Percentiles rank a stretch among this genome's conserved stretches.
phyloP scores from a whole-genome alignment of 2,888 invertebrate genomes.

The Dione juno region DNA sequence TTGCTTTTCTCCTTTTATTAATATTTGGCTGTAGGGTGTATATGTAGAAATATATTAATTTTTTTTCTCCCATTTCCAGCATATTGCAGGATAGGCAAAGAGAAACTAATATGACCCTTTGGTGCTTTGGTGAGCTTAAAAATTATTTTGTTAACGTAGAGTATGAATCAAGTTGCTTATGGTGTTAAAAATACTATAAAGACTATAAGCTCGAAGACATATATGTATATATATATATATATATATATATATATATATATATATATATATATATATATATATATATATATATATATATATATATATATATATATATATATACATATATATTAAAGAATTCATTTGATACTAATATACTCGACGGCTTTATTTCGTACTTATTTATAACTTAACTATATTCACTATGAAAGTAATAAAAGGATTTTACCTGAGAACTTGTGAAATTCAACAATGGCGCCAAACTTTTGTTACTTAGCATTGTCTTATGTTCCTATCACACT shows the following conservation, averaged over 20 bases:
- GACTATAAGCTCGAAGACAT: not conserved
- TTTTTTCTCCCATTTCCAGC: no score
- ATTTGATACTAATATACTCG: not conserved
- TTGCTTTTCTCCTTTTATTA: constrained; percentile 17
- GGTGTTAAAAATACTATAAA: no score
- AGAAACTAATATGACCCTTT: no score
- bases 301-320: not conserved
- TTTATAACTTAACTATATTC: constrained; percentile 33
- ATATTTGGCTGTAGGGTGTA: constrained; percentile 13
- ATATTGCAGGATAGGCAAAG: no score
- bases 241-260: not conserved
- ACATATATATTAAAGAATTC: not conserved
- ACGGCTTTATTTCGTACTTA: not conserved
- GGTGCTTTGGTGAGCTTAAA: no score
- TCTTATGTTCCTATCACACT: constrained; percentile 42
- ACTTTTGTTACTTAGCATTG: constrained; percentile 46
- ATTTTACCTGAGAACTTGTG: constrained; percentile 44
- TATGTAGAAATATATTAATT: not conserved
- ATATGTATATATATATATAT: not conserved
- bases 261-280: no score
- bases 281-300: no score
- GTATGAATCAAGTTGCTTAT: no score
- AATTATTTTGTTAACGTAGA: no score
- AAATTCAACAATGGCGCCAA: constrained; percentile 45
- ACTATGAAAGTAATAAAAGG: constrained; percentile 39